Base-by-base conservation (phyloP, 2,888 invertebrate species). In the Caenorhabditis auriculariae region DNA sequence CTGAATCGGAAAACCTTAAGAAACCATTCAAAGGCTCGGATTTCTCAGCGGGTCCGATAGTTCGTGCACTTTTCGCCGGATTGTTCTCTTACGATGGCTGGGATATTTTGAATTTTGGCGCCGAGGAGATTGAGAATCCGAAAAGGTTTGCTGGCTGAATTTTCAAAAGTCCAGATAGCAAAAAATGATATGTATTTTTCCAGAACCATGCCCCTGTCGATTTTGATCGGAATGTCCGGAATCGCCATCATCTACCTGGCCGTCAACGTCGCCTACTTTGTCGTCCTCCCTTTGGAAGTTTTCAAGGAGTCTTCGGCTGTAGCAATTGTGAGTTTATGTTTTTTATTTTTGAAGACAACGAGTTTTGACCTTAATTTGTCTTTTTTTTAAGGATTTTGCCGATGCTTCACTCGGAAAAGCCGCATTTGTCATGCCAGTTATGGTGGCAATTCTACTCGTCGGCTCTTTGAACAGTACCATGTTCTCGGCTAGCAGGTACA, bases 51-150 rank as follows among this genome's bases (percentile, higher is more conserved):
- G 71, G 71, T 5, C 32, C 67, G 4, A 54, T 75, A 43, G 77
- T 76, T 1, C 65, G 60, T 24, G 77, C 78, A 5, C 62, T 78
- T 6, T 79, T 78, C 52, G 70, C 76, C 32, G 76, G 73, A 21
- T 62, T 73, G 4, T 73, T 62, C 46, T 73, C 73, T 2, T 73
- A 78, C 48, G 78, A 78, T 54, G 78, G 78, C 0, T 80, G 76
- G 76, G 76, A 79, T 48, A 74, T 80, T 58, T 61, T 80, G n/a
- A 80, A 80, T 50, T 76, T 74, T 56, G 80, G 80, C 32, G 72
- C 69, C 21, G 78, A 74, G 37, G 80, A 80, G 46, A 69, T 79
- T 17, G 72, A 78, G 35, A 76, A 76, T 35, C 79, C 79, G 17
- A 71, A 69, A 46, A 42, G 70, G 73, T 73, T 42, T 17, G 9